Evolutionary conservation across 2,888 invertebrate genomes (phyloP).

Genomic region (Thera obeliscata): DNA sequence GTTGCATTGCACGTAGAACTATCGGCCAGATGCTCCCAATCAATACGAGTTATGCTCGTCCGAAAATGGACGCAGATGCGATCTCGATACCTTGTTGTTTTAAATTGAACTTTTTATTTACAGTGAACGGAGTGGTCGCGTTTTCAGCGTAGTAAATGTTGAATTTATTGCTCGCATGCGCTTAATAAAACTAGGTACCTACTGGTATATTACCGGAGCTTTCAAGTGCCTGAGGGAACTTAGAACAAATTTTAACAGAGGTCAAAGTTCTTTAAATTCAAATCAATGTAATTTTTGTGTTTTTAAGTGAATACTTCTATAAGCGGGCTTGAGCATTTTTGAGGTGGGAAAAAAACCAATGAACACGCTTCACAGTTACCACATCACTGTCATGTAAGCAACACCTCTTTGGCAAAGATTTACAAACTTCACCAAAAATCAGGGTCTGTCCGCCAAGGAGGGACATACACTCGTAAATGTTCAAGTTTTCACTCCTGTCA

Average conservation of each 20-base stretch:
- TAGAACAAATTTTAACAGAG: conserved; percentile 18
- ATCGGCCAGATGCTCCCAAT: conserved; percentile 63
- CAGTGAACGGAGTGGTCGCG: conserved; percentile 66
- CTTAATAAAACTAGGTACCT: conserved; percentile 67
- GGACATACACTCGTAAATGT: too few relatives aligned
- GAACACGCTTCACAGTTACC: too few relatives aligned
- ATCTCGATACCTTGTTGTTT: conserved; percentile 65
- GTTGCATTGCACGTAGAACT: conserved; percentile 49
- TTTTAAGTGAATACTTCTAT: too few relatives aligned
- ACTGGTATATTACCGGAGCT: conserved; percentile 50
- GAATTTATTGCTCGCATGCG: conserved; percentile 70
- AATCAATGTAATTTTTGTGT: not conserved
- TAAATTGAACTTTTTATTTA: conserved; percentile 75
- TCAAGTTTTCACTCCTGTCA: too few relatives aligned
- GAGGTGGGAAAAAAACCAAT: too few relatives aligned
- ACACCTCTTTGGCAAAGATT: too few relatives aligned
- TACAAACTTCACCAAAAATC: too few relatives aligned
- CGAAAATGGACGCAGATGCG: conserved; percentile 68
- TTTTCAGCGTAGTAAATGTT: conserved; percentile 68
- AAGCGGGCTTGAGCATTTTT: too few relatives aligned
- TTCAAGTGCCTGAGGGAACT: conserved; percentile 45
- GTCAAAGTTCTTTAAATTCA: not conserved
- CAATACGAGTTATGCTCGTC: conserved; percentile 57
- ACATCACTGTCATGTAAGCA: too few relatives aligned
- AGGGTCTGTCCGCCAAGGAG: too few relatives aligned